Percentiles rank a stretch among this genome's conserved stretches.
Conservation (phyloP, 2,888 invertebrate genomes). For the Notodonta dromedarius region DNA sequence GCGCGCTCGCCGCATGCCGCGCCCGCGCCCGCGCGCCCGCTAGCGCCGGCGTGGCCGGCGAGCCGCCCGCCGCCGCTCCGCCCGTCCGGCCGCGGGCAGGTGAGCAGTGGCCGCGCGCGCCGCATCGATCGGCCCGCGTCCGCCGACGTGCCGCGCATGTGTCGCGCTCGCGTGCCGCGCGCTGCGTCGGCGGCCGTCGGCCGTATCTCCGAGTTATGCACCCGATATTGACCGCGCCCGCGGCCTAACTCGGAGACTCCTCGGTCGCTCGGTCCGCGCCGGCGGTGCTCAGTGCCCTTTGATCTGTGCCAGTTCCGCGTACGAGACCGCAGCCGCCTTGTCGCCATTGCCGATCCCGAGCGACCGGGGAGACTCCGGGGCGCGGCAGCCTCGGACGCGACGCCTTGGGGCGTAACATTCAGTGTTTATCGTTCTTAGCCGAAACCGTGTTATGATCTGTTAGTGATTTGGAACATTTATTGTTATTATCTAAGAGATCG, state of each 20-base stretch:
- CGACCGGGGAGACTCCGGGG: slow-evolving; percentile 24
- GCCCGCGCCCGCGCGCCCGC: slow-evolving; percentile 62
- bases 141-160: slow-evolving; percentile 25
- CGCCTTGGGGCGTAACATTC: background rate
- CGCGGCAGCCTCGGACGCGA: background rate
- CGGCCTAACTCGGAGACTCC: slow-evolving; percentile 15
- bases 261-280: slow-evolving; percentile 11
- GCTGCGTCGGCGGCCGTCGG: slow-evolving; percentile 23
- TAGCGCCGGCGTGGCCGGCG: slow-evolving; percentile 66
- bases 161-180: slow-evolving; percentile 21
- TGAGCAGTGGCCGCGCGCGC: slow-evolving; percentile 37
- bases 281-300: slow-evolving; percentile 12
- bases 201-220: slow-evolving; percentile 22
- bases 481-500: background rate
- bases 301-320: slow-evolving; percentile 2
- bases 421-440: background rate
- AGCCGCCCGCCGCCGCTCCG: slow-evolving; percentile 50
- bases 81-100: slow-evolving; percentile 51
- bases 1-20: slow-evolving; percentile 67
- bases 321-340: slow-evolving; percentile 8
- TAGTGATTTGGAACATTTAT: background rate
- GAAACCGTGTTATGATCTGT: background rate
- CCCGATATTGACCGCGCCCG: slow-evolving; percentile 33
- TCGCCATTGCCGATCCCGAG: slow-evolving; percentile 16
- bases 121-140: slow-evolving; percentile 25